Conservation (phyloP, 2,797 vertebrate genomes). For the Pseudochirops cupreus region DNA sequence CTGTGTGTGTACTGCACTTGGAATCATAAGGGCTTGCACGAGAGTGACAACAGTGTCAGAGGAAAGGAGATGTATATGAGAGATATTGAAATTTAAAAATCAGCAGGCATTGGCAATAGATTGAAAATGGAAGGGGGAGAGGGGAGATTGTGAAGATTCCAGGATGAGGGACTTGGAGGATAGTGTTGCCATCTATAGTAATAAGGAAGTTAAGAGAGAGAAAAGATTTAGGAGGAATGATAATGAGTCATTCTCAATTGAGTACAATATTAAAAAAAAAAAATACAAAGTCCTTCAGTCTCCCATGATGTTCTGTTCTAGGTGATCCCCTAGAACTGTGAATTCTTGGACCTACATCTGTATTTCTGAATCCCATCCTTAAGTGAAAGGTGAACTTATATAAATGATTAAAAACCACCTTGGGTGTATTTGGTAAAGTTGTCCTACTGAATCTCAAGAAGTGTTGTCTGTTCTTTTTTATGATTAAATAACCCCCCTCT, state of each 20-base stretch:
- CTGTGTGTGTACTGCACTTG: too few species aligned
- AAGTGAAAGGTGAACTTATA: constrained; percentile 52
- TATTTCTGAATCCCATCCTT: constrained; percentile 23
- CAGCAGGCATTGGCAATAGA: neutral
- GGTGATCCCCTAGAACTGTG: neutral
- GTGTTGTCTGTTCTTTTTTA: constrained; percentile 53
- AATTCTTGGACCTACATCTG: neutral
- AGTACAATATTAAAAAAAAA: neutral
- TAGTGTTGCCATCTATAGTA: neutral
- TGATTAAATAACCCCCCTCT: constrained; percentile 72
- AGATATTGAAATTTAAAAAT: neutral
- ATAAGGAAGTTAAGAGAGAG: neutral
- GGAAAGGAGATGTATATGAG: neutral
- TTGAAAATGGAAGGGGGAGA: neutral
- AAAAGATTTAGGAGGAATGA: neutral
- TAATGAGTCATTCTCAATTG: constrained; percentile 24
- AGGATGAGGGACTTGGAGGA: neutral
- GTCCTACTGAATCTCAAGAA: constrained; percentile 38
- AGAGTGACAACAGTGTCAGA: neutral
- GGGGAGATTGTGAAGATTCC: neutral
- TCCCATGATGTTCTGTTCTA: constrained; percentile 28
- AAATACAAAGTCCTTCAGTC: neutral
- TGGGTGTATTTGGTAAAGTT: constrained; percentile 35
- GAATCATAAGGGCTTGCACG: neutral
- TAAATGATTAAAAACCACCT: neutral